phyloP scores from a whole-genome alignment of 2,888 invertebrate genomes.

The Latheticus oryzae region DNA sequence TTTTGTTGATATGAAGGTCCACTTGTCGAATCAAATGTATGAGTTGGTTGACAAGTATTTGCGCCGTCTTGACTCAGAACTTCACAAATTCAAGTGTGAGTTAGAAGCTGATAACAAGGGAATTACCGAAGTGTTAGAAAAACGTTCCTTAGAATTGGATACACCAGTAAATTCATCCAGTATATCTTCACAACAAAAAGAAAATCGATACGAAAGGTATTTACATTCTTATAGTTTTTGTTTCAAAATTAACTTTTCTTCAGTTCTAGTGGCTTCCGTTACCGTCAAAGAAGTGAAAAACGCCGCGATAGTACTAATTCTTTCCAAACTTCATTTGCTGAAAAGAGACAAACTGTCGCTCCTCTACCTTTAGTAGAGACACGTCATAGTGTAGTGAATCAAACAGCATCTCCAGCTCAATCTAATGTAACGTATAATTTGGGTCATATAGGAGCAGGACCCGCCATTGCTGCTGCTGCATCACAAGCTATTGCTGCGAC shows the following conservation, averaged over 20 bases:
- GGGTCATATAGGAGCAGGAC: constrained; percentile 87
- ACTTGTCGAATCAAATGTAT: constrained; percentile 93
- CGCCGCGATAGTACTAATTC: constrained; percentile 78
- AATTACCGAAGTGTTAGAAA: constrained; percentile 94
- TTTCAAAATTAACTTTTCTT: constrained; percentile 8
- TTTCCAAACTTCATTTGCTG: constrained; percentile 61
- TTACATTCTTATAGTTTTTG: neutral
- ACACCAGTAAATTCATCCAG: constrained; percentile 68
- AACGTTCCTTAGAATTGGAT: constrained; percentile 91
- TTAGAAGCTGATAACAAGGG: constrained; percentile 98
- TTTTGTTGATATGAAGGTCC: too few species aligned
- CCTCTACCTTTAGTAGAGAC: constrained; percentile 55
- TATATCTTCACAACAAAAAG: constrained; percentile 76
- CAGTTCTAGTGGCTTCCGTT: constrained; percentile 51
- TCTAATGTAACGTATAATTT: constrained; percentile 75
- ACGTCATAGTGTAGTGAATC: constrained; percentile 49
- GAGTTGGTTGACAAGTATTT: constrained; percentile 95
- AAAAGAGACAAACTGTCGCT: constrained; percentile 66
- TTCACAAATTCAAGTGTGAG: constrained; percentile 98
- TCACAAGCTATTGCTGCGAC: constrained; percentile 97
- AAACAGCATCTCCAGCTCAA: constrained; percentile 57
- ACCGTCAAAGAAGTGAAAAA: constrained; percentile 75
- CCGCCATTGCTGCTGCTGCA: constrained; percentile 93
- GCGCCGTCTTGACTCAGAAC: constrained; percentile 86
- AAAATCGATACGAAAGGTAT: constrained; percentile 75